Evolutionary conservation across 2,888 invertebrate genomes (phyloP), one percentile per base, ranked within the genome.

Genomic region (Drosophila flavopinicola): DNA sequence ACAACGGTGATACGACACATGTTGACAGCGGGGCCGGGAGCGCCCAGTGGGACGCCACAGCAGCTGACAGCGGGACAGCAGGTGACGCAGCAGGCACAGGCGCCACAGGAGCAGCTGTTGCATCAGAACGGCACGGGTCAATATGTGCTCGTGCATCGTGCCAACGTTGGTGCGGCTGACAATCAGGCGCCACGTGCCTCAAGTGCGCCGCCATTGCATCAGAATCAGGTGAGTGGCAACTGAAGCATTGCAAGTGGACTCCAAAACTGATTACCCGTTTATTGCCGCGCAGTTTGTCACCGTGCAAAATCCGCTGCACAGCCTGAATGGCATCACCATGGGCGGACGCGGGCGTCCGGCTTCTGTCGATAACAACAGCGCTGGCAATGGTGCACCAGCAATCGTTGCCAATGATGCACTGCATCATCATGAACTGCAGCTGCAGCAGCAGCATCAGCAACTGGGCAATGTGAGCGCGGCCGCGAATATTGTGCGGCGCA

Each of bases 121-220:
- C 91, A 90, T 75, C 90, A 90, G 64, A 90, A 90, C 56, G 90
- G 90, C 42, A 88, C 95, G 59, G 95, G 95, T 1, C 96, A 96
- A 87, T 96, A 96, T 90, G 95, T 96, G 64, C 92, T 96, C 20
- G 95, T 96, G 27, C 96, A 96, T 89, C 93, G 96, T 60, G 94
- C 95, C 10, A 93, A 93, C 63, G 92, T 91, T 30, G 91, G 91
- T 42, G 90, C 93, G 7, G 93, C 93, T 52, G 94, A 94, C 41
- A 94, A 93, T 83, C 93, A 94, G 51, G 94, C 95, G 6, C 96
- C 96, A 0, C 93, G 97, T 49, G 96, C 97, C 0, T 96, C 96
- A 0, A 96, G 96, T 88, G 96, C 97, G 1, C 96, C 96, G 1
- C 93, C 94, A 42, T 95, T 96, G 9, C 93, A 94, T 54, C 93